phyloP scores from a whole-genome alignment of 1,140 invertebrate genomes.

The Spodoptera litura region DNA sequence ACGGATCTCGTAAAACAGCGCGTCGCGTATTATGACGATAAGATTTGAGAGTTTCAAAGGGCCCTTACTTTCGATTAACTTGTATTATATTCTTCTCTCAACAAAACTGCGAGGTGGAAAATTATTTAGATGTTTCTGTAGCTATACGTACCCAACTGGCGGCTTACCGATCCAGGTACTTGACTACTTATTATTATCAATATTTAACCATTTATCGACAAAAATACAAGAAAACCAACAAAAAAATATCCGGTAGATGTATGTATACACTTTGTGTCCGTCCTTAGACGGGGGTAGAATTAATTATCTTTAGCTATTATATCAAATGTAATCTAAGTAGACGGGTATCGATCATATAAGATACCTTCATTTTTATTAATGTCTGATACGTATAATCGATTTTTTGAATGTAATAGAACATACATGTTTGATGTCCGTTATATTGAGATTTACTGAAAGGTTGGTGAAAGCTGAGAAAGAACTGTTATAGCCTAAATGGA shows the following conservation, averaged over 20 bases:
- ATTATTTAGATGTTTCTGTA: constrained; percentile 22
- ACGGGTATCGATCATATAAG: constrained; percentile 15
- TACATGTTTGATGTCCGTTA: constrained; percentile 23
- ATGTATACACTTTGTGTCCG: constrained; percentile 1
- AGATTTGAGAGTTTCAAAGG: constrained; percentile 12
- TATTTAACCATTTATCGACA: constrained; percentile 13
- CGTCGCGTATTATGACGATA: neutral
- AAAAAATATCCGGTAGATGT: constrained; percentile 25
- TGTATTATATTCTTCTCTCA: constrained; percentile 7
- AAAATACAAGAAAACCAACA: neutral
- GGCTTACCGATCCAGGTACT: neutral
- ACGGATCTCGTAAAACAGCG: constrained; percentile 2
- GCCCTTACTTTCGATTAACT: constrained; percentile 24
- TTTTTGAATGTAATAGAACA: constrained; percentile 10
- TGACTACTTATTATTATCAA: constrained; percentile 22
- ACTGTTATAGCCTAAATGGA: too few relatives aligned
- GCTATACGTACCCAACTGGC: neutral
- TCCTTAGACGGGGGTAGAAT: constrained; percentile 31
- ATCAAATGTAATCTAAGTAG: constrained; percentile 24
- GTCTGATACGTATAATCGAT: constrained; percentile 16
- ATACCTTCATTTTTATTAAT: constrained; percentile 27
- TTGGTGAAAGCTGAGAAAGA: constrained; percentile 8
- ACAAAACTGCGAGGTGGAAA: constrained; percentile 24
- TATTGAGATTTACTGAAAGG: neutral
- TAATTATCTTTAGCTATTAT: constrained; percentile 28